Base-by-base conservation (phyloP, 2,113 vertebrate genomes). In the Microcebus murinus region DNA sequence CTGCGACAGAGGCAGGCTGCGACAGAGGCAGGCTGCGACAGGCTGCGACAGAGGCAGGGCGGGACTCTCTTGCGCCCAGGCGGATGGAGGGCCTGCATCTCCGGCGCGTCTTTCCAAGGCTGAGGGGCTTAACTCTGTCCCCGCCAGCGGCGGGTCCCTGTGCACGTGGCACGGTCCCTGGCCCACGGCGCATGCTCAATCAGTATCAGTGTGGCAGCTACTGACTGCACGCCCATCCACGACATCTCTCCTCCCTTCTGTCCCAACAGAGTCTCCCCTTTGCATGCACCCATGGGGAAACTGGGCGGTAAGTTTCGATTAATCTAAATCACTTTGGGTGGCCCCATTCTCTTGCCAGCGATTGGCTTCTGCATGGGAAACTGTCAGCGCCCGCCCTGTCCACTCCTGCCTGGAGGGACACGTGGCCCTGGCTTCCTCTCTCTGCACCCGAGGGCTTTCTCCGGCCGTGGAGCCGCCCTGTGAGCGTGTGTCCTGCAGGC, bases 181-280 rank as follows among this genome's bases (percentile, higher is more conserved):
- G 36, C 61, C 52, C 31, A 0, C 0, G 1, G 29, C 0, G 50
- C 36, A 5, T 8, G 8, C 70, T 80, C 27, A 11, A 14, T 34
- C 34, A 14, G n/a, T 23, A 34, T 8, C 6, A 1, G 23, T 3
- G 8, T 3, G 39, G 39, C 85, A 17, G 42, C 34, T 52, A 14
- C 23, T 6, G 61, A 7, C 20, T 5, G 50, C 25, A 6, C 27
- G 4, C 29, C 27, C 27, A 11, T 23, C 14, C 20, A 14, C 25
- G 2, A 13, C n/a, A 7, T 45, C 8, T 79, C 29, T 31, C 4
- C n/a, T 31, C 27, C 34, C 63, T 65, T 67, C 55, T 20, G 36
- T 68, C 13, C 27, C 29, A 21, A 39, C 36, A 39, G 31, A 9
- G 48, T 11, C 39, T 11, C 52, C 20, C 17, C 39, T 3, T 27